Evolutionary conservation across 1,140 invertebrate species (phyloP).

Genomic region (Pseudomyrmex flavicornis): DNA sequence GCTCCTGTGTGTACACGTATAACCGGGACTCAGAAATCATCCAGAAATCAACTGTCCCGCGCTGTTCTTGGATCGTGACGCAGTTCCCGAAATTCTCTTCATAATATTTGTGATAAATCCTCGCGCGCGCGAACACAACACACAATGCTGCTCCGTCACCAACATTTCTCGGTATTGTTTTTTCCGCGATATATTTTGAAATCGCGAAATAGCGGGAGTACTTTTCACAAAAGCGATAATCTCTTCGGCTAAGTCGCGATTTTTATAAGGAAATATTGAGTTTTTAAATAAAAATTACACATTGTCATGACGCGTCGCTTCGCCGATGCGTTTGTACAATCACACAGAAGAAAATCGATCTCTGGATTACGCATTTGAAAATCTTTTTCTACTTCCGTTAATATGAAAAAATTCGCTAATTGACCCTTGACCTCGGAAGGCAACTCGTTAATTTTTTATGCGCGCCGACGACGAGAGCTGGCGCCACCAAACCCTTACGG

Average conservation of each 20-base stretch:
- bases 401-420: slow-evolving; percentile 34
- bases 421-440: slow-evolving; percentile 66
- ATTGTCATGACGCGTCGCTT: too few relatives aligned
- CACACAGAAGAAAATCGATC: background rate
- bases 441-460: slow-evolving; percentile 72
- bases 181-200: background rate
- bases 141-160: background rate
- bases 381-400: slow-evolving; percentile 17
- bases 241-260: too few relatives aligned
- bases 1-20: background rate
- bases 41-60: background rate
- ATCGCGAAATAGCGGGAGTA: too few relatives aligned
- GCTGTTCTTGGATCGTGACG: background rate
- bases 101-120: slow-evolving; percentile 14
- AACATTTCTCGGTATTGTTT: background rate
- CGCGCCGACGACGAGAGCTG: slow-evolving; percentile 25
- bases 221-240: too few relatives aligned
- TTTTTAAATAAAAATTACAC: too few relatives aligned
- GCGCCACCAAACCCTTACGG: slow-evolving; percentile 59
- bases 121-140: background rate
- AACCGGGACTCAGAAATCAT: slow-evolving; percentile 47
- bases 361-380: background rate
- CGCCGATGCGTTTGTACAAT: background rate
- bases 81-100: slow-evolving; percentile 31
- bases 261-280: too few relatives aligned